A percentile compares a stretch with the other conserved stretches of the same genome.
phyloP scores from a whole-genome alignment of 2,113 vertebrate species.

The Plecotus auritus region DNA sequence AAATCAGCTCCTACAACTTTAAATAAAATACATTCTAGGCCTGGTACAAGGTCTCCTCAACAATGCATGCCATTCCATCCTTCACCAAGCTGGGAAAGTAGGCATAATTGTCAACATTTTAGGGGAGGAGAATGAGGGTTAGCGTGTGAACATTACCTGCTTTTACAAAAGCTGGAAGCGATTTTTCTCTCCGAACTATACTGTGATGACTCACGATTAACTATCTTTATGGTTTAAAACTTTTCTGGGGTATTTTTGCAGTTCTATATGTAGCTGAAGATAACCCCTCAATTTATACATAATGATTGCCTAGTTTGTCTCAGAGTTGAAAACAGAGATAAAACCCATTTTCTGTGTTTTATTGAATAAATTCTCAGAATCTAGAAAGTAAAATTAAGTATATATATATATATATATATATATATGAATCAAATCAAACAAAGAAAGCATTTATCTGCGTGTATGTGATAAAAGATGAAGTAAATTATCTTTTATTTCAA shows the following conservation, averaged over 20 bases:
- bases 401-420: not conserved
- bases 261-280: not conserved
- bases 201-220: not conserved
- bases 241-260: not conserved
- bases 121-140: not conserved
- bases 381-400: not conserved
- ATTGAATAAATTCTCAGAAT: not conserved
- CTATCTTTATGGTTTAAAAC: not conserved
- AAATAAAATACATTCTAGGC: not conserved
- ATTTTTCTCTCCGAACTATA: not conserved
- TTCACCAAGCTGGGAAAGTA: not conserved
- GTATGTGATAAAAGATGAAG: slow-evolving; percentile 34
- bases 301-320: not conserved
- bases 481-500: slow-evolving; percentile 34
- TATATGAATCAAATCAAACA: not conserved
- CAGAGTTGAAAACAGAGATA: not conserved
- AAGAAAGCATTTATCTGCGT: not conserved
- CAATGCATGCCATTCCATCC: not conserved
- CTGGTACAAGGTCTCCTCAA: not conserved
- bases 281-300: not conserved
- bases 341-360: not conserved
- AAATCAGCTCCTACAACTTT: not conserved
- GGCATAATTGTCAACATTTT: not conserved
- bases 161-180: not conserved
- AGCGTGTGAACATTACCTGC: too few relatives aligned